Evolutionary conservation across 2,888 invertebrate species (phyloP).

Genomic region (Apodemia zela): DNA sequence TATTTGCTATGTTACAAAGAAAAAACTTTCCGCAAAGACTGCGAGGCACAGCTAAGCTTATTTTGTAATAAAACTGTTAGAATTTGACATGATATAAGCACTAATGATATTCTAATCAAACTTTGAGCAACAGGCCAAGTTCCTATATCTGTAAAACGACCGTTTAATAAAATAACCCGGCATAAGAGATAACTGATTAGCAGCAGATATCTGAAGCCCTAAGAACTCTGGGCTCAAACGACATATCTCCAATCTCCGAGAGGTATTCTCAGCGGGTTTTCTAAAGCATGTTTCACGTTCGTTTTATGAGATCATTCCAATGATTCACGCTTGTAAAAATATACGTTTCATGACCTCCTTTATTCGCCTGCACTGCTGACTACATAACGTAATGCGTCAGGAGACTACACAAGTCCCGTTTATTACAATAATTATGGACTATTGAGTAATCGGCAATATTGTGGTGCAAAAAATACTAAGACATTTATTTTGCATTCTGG

Average conservation of each 20-base stretch:
- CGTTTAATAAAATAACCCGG: too few species aligned
- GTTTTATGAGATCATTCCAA: conserved; percentile 5
- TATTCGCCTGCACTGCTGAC: neutral
- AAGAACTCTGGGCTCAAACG: neutral
- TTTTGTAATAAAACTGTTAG: too few species aligned
- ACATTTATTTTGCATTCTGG: too few species aligned
- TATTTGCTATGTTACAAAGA: too few species aligned
- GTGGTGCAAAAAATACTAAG: too few species aligned
- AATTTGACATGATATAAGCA: too few species aligned
- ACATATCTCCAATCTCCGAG: neutral
- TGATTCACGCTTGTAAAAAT: conserved; percentile 6
- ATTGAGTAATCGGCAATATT: too few species aligned
- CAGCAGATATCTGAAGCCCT: neutral
- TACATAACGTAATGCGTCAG: neutral
- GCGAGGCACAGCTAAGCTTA: too few species aligned
- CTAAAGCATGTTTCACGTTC: neutral
- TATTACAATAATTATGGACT: too few species aligned
- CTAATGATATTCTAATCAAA: too few species aligned
- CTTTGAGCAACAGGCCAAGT: neutral
- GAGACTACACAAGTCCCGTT: neutral
- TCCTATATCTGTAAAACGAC: too few species aligned
- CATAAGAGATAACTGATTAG: neutral
- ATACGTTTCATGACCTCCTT: neutral
- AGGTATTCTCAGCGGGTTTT: neutral
- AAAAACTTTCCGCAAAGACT: too few species aligned